phyloP scores from a whole-genome alignment of 2,113 vertebrate genomes.

The Poeciliopsis occidentalis region DNA sequence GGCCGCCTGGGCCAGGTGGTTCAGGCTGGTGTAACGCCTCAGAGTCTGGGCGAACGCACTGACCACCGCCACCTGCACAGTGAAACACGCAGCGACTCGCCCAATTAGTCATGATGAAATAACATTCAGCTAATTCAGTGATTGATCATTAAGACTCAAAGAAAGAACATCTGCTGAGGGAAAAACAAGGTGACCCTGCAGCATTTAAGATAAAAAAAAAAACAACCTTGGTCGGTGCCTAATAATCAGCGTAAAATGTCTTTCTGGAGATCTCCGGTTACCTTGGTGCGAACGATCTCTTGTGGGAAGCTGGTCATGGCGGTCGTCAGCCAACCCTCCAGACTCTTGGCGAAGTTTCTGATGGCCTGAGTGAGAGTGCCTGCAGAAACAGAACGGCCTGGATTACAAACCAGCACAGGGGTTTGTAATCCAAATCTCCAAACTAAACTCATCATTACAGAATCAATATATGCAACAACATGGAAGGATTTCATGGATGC shows the following conservation, averaged over 20 bases:
- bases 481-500: no score
- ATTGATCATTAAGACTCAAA: no score
- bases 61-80: conserved; percentile 88
- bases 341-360: conserved; percentile 96
- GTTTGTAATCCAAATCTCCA: no score
- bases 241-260: background rate
- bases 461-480: no score
- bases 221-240: no score
- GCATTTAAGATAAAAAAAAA: background rate
- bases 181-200: background rate
- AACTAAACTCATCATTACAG: no score
- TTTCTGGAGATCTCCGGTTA: conserved; percentile 48
- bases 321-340: conserved; percentile 94
- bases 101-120: background rate
- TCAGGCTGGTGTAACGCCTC: conserved; percentile 94
- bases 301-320: conserved; percentile 95
- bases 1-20: conserved; percentile 95
- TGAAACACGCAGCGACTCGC: background rate
- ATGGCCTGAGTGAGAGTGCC: conserved; percentile 97
- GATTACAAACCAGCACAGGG: conserved; percentile 1
- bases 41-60: conserved; percentile 95
- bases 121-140: background rate
- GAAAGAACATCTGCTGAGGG: no score
- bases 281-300: conserved; percentile 93
- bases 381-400: conserved; percentile 57